These are phyloP conservation scores for cattle (Bos taurus) DNA, from an alignment of 2,113 vertebrate species.

Conservation along the genomic window ARS-UCD2.0 NC_037347.1:15964001-15964500, in stretches of 20 bases:
- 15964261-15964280: background rate
- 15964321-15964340: background rate
- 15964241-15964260: background rate
- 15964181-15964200: background rate
- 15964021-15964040: rapidly evolving
- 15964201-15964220: background rate
- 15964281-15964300: background rate
- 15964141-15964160: background rate
- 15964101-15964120: background rate
- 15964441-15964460: background rate
- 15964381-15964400: background rate
- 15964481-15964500: background rate
- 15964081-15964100: background rate
- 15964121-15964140: background rate
- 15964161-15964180: background rate
- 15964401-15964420: background rate
- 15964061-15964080: background rate
- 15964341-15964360: background rate
- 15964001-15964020: background rate
- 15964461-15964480: background rate
- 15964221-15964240: background rate
- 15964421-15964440: background rate
- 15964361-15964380: background rate
- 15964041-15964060: background rate
- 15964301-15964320: background rate